Evolutionary conservation across 1,140 invertebrate species (phyloP), one percentile per base, ranked within the genome.

Genomic region (Agrypnia vestita): DNA sequence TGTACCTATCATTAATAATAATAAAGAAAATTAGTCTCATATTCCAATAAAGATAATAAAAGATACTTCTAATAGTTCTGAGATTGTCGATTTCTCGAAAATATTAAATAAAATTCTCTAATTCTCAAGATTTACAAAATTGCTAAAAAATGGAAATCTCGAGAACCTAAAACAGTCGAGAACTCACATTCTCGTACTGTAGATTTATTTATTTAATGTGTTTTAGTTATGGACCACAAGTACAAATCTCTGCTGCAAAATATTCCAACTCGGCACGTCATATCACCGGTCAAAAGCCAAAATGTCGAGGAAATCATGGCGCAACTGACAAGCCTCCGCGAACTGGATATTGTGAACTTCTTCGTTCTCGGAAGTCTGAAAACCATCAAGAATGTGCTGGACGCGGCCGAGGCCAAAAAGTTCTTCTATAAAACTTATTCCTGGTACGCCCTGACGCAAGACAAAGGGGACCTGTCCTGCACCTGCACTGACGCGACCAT

Each of bases 181-280:
- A n/a, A n/a, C n/a, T n/a, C n/a, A n/a, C n/a, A n/a, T n/a, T n/a
- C n/a, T n/a, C n/a, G n/a, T n/a, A n/a, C n/a, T n/a, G n/a, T n/a
- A n/a, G n/a, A n/a, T n/a, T n/a, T 35, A 35, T 35, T 35, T 35
- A 35, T 35, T 35, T 56, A n/a, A 67, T 47, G 7, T 44, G 21
- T 78, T 87, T 73, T 86, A 95, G 93, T 95, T 0, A 96, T 97
- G 94, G 95, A 97, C 83, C 95, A 97, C 88, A 97, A 97, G 87
- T 97, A 97, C 88, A 97, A 97, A 86, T 95, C 95, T 8, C 87
- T 97, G 0, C 87, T 97, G 12, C 91, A 96, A 85, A 97, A 97
- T 87, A 93, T 97, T 35, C 94, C 96, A 15, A 96, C 96, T 0
- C 90, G 96, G 1, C 96, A 97, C 85, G 93, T 97, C 0, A 97